phyloP scores from a whole-genome alignment of 2,797 vertebrate genomes.

The Merluccius polli region DNA sequence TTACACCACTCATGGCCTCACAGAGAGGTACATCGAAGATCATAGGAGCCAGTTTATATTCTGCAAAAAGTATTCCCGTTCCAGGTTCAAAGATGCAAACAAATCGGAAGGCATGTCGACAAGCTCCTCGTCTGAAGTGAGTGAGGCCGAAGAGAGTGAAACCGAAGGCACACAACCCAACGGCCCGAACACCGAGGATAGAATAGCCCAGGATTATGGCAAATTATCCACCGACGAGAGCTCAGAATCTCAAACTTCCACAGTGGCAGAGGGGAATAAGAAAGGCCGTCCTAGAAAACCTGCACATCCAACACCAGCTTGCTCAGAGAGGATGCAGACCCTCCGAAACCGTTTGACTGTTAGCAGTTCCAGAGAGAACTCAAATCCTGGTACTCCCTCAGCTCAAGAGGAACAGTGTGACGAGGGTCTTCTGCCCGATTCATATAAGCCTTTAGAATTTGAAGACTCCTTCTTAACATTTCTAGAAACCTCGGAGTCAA shows the following conservation, averaged over 20 bases:
- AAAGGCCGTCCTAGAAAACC: conserved; percentile 75
- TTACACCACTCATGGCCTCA: conserved; percentile 93
- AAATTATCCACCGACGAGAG: conserved; percentile 61
- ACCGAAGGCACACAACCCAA: conserved; percentile 30
- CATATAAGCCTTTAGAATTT: conserved; percentile 91
- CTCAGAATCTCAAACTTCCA: conserved; percentile 62
- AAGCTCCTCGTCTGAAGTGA: conserved; percentile 61
- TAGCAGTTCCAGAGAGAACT: conserved; percentile 72
- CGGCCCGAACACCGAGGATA: conserved; percentile 53
- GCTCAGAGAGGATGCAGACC: conserved; percentile 66
- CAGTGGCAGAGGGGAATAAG: conserved; percentile 54
- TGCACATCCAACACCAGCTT: conserved; percentile 62
- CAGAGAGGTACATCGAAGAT: conserved; percentile 89
- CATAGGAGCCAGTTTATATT: conserved; percentile 91
- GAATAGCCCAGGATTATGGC: conserved; percentile 53
- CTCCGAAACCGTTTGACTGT: conserved; percentile 66
- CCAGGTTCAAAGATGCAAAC: conserved; percentile 71
- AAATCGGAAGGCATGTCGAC: conserved; percentile 63
- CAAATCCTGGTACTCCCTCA: conserved; percentile 76
- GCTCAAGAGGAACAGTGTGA: conserved; percentile 78
- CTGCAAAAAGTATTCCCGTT: conserved; percentile 79
- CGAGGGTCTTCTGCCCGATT: conserved; percentile 77
- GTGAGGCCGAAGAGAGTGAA: conserved; percentile 47
- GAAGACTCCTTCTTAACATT: conserved; percentile 92
- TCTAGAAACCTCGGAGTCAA: conserved; percentile 88